Evolutionary conservation across 2,113 vertebrate genomes (phyloP).

Genomic region (Eurypyga helias): DNA sequence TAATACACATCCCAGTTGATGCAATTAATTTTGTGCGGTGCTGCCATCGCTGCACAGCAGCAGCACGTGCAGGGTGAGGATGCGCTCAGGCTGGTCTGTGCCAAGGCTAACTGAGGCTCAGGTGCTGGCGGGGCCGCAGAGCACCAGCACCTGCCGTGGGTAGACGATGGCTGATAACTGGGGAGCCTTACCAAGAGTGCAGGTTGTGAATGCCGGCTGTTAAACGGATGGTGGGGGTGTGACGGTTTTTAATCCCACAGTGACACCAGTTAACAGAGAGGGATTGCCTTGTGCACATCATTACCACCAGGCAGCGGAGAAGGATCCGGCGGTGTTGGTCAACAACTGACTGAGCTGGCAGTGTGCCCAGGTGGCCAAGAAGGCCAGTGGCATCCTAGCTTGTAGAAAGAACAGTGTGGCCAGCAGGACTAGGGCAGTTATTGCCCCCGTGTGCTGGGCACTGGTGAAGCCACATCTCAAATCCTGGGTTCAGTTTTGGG

Average conservation of each 20-base stretch:
- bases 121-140: fast-evolving
- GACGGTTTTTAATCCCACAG: background rate
- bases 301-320: too few species aligned
- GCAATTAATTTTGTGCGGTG: background rate
- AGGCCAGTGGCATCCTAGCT: too few species aligned
- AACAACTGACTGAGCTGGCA: too few species aligned
- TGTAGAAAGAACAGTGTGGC: too few species aligned
- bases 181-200: background rate
- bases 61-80: background rate
- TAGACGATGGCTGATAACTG: background rate
- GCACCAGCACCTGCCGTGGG: too few species aligned
- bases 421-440: too few species aligned
- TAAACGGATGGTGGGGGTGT: background rate
- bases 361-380: too few species aligned
- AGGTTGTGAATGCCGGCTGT: background rate
- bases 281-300: background rate
- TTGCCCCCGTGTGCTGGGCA: too few species aligned
- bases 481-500: too few species aligned
- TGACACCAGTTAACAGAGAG: slow-evolving; percentile 19
- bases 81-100: background rate
- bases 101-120: background rate
- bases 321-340: too few species aligned
- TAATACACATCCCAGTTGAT: background rate
- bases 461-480: too few species aligned
- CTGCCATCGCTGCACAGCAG: background rate